These are phyloP conservation scores for Coremacera marginata DNA, from an alignment of 2,888 invertebrate genomes.

Conservation along the genomic window DNA sequence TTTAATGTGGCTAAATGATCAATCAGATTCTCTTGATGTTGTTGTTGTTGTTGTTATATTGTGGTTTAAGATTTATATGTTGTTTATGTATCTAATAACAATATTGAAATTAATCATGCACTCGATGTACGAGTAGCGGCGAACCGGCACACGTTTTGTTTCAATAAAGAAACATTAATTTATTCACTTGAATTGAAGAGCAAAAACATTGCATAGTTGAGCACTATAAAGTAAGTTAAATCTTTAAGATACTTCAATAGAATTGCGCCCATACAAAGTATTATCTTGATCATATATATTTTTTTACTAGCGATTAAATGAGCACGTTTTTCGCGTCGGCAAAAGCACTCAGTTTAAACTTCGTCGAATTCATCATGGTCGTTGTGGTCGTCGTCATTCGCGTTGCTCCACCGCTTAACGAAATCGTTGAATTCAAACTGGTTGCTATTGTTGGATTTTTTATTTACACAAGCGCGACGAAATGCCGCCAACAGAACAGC, in stretches of 20 bases:
- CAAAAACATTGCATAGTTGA: background rate
- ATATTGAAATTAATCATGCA: background rate
- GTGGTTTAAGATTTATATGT: background rate
- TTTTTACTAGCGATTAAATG: background rate
- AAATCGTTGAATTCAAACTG: constrained; percentile 49
- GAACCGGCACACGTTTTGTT: background rate
- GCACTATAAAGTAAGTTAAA: background rate
- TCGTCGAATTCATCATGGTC: background rate
- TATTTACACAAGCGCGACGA: constrained; percentile 43
- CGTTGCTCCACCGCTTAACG: constrained; percentile 45
- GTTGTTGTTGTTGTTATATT: background rate
- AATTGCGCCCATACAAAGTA: background rate
- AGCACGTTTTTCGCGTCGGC: constrained; percentile 22
- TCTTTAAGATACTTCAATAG: background rate
- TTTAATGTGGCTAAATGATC: constrained; percentile 1
- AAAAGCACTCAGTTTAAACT: background rate
- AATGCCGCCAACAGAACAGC: background rate
- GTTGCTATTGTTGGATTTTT: constrained; percentile 47
- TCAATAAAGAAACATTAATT: background rate
- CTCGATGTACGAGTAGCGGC: background rate
- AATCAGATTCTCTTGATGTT: background rate
- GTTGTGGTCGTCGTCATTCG: background rate
- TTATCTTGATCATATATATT: background rate
- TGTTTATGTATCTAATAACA: background rate
- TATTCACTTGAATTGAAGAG: too few species aligned